Base-by-base conservation (phyloP, 1,140 invertebrate species). In the Asbolus verrucosus region DNA sequence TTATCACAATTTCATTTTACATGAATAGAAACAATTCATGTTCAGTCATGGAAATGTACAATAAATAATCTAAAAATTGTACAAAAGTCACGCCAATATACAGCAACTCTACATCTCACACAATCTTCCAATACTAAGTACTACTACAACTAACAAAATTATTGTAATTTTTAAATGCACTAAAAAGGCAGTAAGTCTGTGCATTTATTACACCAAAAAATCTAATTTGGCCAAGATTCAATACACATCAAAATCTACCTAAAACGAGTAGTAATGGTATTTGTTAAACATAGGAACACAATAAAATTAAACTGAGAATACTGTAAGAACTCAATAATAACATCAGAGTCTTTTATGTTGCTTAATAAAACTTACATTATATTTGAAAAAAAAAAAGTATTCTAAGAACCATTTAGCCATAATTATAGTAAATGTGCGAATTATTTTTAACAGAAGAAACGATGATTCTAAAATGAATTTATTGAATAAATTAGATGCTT, bases 41-140 rank as follows among this genome's bases (percentile, higher is more conserved):
- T 59, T 70, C 71, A 67, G 67, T 73, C 67, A 69, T 67, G 63
- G 71, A 70, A 62, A 61, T 70, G 68, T 73, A 73, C 67, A 73
- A 70, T 39, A 67, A 43, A 43, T 61, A 70, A 67, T 70, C 43
- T 66, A 54, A 70, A 70, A 61, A 65, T 70, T 70, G 54, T 70
- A 72, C 67, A 60, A 60, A 60, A 69, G n/a, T 38, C 39, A 50
- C 21, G 19, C 33, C 15, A 33, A n/a, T n/a, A n/a, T n/a, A n/a
- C n/a, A n/a, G n/a, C n/a, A n/a, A n/a, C n/a, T n/a, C n/a, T n/a
- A n/a, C n/a, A n/a, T n/a, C n/a, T n/a, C n/a, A n/a, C n/a, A n/a
- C n/a, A n/a, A n/a, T n/a, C n/a, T n/a, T n/a, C n/a, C n/a, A n/a
- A n/a, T n/a, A n/a, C n/a, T n/a, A n/a, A n/a, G n/a, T n/a, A n/a